Base-by-base conservation (phyloP, 2,888 invertebrate genomes). In the Cremastobaeus sp. region DNA sequence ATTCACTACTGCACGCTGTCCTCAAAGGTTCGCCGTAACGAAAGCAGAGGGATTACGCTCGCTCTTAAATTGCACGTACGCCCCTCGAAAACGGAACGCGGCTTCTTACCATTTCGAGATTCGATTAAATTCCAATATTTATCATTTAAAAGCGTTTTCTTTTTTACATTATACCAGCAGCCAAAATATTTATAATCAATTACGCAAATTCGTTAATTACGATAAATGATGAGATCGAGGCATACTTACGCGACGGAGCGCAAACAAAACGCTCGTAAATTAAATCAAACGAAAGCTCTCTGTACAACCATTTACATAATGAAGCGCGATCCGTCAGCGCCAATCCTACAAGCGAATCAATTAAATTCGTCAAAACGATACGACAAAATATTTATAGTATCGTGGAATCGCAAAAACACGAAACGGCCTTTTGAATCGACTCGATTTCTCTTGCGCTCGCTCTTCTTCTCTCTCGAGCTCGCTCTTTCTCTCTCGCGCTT, bases 281-380 rank as follows among this genome's bases (percentile, higher is more conserved):
- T 59, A 32, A 47, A 41, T 48, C 30, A 57, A 59, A 68, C 45
- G 52, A 41, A 60, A 48, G n/a, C 11, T 15, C 9, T 12, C 18
- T 18, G 37, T 20, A 5, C 45, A 30, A 4, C 18, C 30, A 55
- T 70, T 47, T 48, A 28, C 62, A 62, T 70, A 62, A 70, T 43
- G 70, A 70, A 70, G 48, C 47, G 62, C 62, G 48, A 70, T 59
- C 48, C 41, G 60, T 62, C 62, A 70, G 35, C 34, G 41, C 48
- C 35, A 70, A 64, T 70, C 70, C 50, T 70, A 70, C 62, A 48
- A 54, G 45, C 60, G 69, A 45, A 60, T 60, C 60, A 60, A 69
- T 69, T 69, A 69, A 69, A 60, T 60, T 69, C 69, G 69, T 68
- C 69, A 60, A 54, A 69, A 69, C 69, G 60, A 47, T 60, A 52